Evolutionary conservation across 2,113 vertebrate genomes (phyloP).

Genomic region (Prunella fulvescens): DNA sequence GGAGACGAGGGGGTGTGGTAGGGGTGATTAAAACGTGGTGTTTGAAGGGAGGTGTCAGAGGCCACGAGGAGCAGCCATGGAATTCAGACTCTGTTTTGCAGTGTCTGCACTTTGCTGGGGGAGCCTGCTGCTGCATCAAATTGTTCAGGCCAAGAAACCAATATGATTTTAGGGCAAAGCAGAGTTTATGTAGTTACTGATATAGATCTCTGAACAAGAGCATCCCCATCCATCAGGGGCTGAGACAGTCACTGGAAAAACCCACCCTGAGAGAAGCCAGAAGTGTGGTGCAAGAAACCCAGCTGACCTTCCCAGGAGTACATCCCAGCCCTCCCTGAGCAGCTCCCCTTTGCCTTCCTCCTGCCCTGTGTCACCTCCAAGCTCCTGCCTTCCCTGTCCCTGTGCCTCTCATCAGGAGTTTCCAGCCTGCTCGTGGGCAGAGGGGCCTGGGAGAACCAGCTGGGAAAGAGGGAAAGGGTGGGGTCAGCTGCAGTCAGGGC

Average conservation of each 20-base stretch:
- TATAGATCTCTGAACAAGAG: neutral
- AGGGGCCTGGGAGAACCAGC: rapidly evolving
- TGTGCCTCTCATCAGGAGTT: neutral
- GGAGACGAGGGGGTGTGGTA: neutral
- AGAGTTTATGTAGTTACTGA: neutral
- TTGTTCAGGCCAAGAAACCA: neutral
- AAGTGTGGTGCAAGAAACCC: neutral
- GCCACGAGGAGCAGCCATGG: neutral
- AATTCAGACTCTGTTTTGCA: neutral
- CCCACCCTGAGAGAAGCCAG: neutral
- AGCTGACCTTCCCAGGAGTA: neutral
- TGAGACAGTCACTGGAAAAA: neutral
- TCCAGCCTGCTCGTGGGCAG: rapidly evolving
- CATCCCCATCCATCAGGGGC: neutral
- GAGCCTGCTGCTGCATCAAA: neutral
- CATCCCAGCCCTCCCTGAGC: neutral
- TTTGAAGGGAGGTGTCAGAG: neutral
- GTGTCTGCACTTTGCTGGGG: neutral
- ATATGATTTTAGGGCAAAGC: neutral
- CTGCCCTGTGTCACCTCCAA: neutral
- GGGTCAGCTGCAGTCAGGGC: neutral
- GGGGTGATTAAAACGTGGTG: neutral
- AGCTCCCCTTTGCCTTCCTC: neutral
- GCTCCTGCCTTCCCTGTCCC: neutral
- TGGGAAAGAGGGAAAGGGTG: neutral